Base-by-base conservation (phyloP, 2,113 vertebrate species). In the Brachyistius frenatus region DNA sequence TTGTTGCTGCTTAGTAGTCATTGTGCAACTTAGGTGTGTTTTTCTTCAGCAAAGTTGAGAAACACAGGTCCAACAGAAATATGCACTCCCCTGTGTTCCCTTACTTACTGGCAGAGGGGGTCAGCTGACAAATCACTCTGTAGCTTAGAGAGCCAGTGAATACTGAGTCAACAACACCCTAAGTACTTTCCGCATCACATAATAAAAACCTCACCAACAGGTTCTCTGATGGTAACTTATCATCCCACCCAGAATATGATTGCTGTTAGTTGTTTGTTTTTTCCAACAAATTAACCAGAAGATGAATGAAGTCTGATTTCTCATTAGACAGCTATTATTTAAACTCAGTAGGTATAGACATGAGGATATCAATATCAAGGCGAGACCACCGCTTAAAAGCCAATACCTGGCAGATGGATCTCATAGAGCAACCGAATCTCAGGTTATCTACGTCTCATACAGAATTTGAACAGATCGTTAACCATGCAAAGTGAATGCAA, bases 111-210 rank as follows among this genome's bases (percentile, higher is more conserved):
- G 54, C 49, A 49, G 32, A 32, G 5, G n/a, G 44, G 50, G 39
- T 88, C 85, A 81, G 70, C 55, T 85, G 83, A 85, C 53, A 39
- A 11, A 46, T 74, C 70, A 66, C 46, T 66, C 41, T 39, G 16
- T 4, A 44, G 54, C 49, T 72, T 65, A 73, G 46, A 35, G 4
- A 60, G 54, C 7, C 15, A 32, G 52, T 33, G 3, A 54, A 46
- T 13, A 10, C 39, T 5, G 4, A 7, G 2, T 53, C 13, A 31
- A 52, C 39, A 14, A 14, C 37, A 2, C 32, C 14, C 39, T 11
- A 67, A 16, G 11, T 13, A 46, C 4, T 36, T 15, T 1, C 47
- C 31, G 23, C 11, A 16, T 39, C 46, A 53, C 31, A 57, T 54
- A 57, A 58, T 32, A 39, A 6, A 75, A 63, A 37, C 13, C 14